Evolutionary conservation across 2,113 vertebrate genomes (phyloP).

Genomic region (Nycticryphes semicollaris): DNA sequence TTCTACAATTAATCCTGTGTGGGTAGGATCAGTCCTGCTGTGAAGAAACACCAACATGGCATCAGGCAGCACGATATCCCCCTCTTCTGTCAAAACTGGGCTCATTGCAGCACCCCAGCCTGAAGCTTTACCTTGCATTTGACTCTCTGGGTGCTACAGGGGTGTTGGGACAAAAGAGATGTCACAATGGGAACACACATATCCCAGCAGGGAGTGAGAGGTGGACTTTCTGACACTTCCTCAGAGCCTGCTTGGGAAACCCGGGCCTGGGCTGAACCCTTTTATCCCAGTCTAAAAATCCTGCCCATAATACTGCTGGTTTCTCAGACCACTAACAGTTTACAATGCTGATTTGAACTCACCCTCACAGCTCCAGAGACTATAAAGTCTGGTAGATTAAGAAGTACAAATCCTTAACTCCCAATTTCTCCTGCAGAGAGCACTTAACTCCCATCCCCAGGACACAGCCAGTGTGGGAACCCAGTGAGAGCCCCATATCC

Average conservation of each 20-base stretch:
- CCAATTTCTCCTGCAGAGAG: background rate
- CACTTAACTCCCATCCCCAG: background rate
- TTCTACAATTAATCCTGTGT: background rate
- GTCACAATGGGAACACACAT: fast-evolving
- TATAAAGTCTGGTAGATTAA: background rate
- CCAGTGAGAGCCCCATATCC: background rate
- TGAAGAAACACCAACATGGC: fast-evolving
- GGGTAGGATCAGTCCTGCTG: background rate
- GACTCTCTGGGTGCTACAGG: background rate
- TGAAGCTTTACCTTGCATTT: background rate
- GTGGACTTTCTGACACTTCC: background rate
- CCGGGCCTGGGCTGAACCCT: background rate
- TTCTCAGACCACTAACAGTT: background rate
- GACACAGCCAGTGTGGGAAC: background rate
- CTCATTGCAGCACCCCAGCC: background rate
- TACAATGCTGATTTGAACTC: background rate
- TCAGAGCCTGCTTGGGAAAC: background rate
- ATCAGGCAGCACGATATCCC: no score
- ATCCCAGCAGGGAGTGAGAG: background rate
- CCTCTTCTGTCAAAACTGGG: background rate
- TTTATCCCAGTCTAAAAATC: background rate
- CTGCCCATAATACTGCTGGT: background rate
- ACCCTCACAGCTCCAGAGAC: background rate
- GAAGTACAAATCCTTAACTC: background rate
- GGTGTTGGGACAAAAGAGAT: no score